Conservation (phyloP, 2,797 vertebrate species). For the Serranus cabrilla region DNA sequence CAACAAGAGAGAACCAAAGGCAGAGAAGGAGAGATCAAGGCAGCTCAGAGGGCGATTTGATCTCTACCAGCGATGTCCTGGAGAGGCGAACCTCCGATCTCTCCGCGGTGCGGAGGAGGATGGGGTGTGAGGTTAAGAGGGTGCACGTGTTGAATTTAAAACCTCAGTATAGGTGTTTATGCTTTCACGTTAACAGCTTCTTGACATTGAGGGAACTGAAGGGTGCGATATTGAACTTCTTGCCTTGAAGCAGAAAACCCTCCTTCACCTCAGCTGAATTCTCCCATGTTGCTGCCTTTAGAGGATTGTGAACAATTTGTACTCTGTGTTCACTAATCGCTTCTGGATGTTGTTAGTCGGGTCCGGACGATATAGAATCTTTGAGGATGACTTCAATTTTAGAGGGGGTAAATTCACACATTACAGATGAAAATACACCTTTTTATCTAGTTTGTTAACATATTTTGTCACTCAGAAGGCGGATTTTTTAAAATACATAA, state of each 20-base stretch:
- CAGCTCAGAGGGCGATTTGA: slow-evolving; percentile 65
- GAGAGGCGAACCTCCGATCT: slow-evolving; percentile 22
- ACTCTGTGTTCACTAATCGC: not conserved
- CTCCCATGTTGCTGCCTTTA: not conserved
- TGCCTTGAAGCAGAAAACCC: not conserved
- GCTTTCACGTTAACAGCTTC: slow-evolving; percentile 13
- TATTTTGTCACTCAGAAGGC: too few relatives aligned
- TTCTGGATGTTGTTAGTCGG: not conserved
- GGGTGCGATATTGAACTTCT: not conserved
- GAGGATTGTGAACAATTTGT: not conserved
- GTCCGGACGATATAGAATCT: too few relatives aligned
- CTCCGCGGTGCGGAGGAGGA: slow-evolving; percentile 6
- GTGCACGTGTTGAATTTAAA: slow-evolving; percentile 29
- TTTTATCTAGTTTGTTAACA: too few relatives aligned
- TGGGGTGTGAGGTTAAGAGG: not conserved
- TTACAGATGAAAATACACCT: too few relatives aligned
- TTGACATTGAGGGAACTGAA: slow-evolving; percentile 11
- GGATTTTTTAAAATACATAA: too few relatives aligned
- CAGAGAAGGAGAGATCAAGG: slow-evolving; percentile 61
- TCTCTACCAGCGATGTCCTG: slow-evolving; percentile 45
- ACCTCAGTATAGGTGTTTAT: not conserved
- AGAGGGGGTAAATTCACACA: too few relatives aligned
- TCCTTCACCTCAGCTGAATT: not conserved
- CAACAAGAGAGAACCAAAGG: slow-evolving; percentile 57
- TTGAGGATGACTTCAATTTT: too few relatives aligned